Conservation (phyloP, 2,113 vertebrate genomes). For the Gasterosteus aculeatus region DNA sequence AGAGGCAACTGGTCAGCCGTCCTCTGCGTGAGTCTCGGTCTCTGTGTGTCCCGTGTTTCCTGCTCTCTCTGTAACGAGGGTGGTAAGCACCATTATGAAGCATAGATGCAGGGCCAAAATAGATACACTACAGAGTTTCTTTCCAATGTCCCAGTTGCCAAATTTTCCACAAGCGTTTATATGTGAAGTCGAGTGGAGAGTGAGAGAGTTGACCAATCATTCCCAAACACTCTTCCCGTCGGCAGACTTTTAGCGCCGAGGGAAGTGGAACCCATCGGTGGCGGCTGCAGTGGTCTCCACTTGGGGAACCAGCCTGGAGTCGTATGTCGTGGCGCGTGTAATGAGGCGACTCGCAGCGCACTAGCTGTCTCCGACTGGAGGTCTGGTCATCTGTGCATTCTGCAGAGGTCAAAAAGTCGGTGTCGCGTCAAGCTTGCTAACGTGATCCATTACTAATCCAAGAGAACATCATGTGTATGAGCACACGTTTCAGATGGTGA, state of each 20-base stretch:
- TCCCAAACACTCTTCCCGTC: background rate
- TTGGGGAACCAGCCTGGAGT: slow-evolving; percentile 27
- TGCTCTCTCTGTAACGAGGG: background rate
- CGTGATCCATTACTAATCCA: background rate
- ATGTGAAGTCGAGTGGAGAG: background rate
- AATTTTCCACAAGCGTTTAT: background rate
- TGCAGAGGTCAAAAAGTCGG: slow-evolving; percentile 39
- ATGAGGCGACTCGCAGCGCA: background rate
- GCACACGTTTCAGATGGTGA: background rate
- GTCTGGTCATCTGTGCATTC: slow-evolving; percentile 36
- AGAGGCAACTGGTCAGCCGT: slow-evolving; percentile 40
- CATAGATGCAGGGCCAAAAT: background rate
- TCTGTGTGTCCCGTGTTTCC: background rate
- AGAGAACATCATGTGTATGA: background rate
- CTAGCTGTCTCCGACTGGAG: slow-evolving; percentile 14
- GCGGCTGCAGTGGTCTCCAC: background rate
- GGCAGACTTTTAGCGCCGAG: background rate
- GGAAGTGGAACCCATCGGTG: background rate
- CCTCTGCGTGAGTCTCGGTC: background rate
- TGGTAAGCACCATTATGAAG: background rate
- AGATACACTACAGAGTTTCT: background rate
- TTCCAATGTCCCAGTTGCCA: background rate
- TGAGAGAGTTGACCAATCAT: background rate
- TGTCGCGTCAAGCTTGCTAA: background rate
- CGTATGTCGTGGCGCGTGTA: slow-evolving; percentile 6